Percentiles rank a stretch among this genome's conserved stretches.
Evolutionary conservation across 2,797 vertebrate genomes (phyloP).

Genomic region (Halcyon badia): DNA sequence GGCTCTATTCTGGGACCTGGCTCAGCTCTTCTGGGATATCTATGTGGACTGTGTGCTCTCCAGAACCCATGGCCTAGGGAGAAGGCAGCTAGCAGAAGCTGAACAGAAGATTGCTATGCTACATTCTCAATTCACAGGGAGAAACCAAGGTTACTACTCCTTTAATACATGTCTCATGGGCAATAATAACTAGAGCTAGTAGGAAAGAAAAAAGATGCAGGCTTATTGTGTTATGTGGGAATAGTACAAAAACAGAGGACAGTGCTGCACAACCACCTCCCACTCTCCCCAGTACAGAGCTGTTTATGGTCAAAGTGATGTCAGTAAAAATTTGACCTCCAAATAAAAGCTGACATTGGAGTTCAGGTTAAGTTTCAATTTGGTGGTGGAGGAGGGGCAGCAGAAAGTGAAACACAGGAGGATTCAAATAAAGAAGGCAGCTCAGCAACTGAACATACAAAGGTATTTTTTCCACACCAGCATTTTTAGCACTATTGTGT

Average conservation of each 20-base stretch:
- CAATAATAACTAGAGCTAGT: neutral
- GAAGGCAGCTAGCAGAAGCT: conserved; percentile 79
- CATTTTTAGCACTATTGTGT: neutral
- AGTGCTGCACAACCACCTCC: neutral
- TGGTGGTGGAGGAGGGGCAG: neutral
- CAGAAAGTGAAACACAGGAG: neutral
- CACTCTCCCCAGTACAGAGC: neutral
- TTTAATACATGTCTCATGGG: neutral
- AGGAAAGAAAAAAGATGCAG: neutral
- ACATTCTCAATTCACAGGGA: conserved; percentile 78
- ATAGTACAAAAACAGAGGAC: neutral
- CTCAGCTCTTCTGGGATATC: conserved; percentile 95
- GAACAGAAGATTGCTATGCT: conserved; percentile 71
- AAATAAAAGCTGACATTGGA: neutral
- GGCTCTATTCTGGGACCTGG: conserved; percentile 94
- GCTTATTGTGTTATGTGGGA: neutral
- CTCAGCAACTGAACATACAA: neutral
- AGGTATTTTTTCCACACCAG: neutral
- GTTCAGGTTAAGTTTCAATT: neutral
- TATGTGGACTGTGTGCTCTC: conserved; percentile 94
- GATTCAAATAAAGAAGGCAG: neutral
- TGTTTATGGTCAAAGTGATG: neutral
- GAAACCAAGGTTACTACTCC: conserved; percentile 78
- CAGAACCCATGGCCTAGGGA: conserved; percentile 92
- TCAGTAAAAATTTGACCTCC: neutral